A percentile compares a stretch with the other conserved stretches of the same genome.
phyloP scores from a whole-genome alignment of 2,113 vertebrate species.

The Thalassarche chlororhynchos region DNA sequence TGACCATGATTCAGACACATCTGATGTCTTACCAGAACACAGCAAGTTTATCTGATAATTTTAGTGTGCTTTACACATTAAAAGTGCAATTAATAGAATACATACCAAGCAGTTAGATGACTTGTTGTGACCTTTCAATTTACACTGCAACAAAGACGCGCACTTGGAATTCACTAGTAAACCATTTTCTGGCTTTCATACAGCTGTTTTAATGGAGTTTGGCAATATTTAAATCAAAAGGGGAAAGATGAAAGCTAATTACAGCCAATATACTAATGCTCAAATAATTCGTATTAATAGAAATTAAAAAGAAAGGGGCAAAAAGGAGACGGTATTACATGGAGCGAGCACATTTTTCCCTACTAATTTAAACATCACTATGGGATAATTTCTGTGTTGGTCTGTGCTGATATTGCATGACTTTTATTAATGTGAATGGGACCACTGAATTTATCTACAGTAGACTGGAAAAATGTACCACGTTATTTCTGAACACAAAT shows the following conservation, averaged over 20 bases:
- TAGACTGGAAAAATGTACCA: background rate
- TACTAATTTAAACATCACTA: background rate
- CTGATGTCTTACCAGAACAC: background rate
- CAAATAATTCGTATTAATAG: conserved; percentile 42
- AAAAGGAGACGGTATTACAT: background rate
- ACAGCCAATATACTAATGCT: conserved; percentile 13
- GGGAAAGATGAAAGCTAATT: conserved; percentile 35
- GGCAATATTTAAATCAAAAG: conserved; percentile 45
- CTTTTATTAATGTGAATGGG: background rate
- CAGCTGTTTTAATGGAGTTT: conserved; percentile 5
- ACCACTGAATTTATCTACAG: background rate
- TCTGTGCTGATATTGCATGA: background rate
- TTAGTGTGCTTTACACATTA: background rate
- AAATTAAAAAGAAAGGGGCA: conserved; percentile 3
- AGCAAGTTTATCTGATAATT: background rate
- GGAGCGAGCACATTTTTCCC: background rate
- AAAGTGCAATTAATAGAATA: background rate
- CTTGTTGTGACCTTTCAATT: conserved; percentile 13
- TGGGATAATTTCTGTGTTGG: background rate
- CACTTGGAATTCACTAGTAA: background rate
- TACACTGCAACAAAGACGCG: background rate
- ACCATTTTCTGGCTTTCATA: conserved; percentile 8
- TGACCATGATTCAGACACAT: background rate
- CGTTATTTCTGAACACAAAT: background rate
- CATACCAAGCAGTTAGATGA: background rate